Conservation (phyloP, 2,888 invertebrate genomes). For the Drosophila picticornis region DNA sequence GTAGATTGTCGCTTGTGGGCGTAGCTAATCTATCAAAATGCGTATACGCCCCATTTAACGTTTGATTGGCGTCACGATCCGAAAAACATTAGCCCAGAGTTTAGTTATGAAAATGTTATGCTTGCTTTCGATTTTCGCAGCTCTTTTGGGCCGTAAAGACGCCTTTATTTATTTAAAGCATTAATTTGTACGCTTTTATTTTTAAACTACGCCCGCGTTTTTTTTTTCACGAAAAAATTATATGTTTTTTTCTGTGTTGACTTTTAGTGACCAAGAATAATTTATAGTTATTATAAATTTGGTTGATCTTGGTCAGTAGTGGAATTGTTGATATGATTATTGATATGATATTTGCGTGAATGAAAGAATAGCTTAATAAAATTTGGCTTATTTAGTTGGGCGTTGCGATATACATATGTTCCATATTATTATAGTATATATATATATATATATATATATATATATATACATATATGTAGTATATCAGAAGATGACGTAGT, state of each 20-base stretch:
- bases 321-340: conserved; percentile 29
- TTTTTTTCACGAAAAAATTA: conserved; percentile 10
- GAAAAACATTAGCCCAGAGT: conserved; percentile 25
- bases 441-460: too few species aligned
- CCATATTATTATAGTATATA: neutral
- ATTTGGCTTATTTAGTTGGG: conserved; percentile 14
- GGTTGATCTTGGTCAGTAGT: conserved; percentile 64
- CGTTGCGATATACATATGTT: neutral
- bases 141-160: conserved; percentile 47
- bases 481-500: conserved; percentile 3
- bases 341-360: conserved; percentile 28
- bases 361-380: conserved; percentile 6
- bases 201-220: conserved; percentile 45
- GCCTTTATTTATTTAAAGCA: conserved; percentile 72
- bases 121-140: conserved; percentile 20
- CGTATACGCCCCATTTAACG: conserved; percentile 36
- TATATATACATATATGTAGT: neutral
- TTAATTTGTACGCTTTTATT: conserved; percentile 73
- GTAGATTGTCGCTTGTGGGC: conserved; percentile 29
- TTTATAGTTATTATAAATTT: conserved; percentile 70
- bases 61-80: conserved; percentile 65
- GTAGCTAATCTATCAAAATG: conserved; percentile 74
- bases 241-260: conserved; percentile 48
- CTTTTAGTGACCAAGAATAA: conserved; percentile 74
- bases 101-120: conserved; percentile 34